These are phyloP conservation scores for Grantiella picta DNA, from an alignment of 2,113 vertebrate genomes.

Conservation along the genomic window DNA sequence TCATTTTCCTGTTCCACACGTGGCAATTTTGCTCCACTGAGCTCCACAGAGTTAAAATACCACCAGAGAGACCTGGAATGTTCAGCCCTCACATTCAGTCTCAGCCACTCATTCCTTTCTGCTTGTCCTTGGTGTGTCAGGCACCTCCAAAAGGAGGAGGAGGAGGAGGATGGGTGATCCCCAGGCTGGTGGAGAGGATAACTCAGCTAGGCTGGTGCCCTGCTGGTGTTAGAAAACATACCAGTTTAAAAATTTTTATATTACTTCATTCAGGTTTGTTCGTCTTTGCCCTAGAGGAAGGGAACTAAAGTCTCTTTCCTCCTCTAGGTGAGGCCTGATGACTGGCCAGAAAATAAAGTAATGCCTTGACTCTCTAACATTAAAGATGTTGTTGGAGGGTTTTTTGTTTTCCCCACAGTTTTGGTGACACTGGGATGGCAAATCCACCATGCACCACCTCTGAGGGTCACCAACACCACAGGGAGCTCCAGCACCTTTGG, in stretches of 20 bases:
- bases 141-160: neutral
- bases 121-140: neutral
- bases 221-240: no score
- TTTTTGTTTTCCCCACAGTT: no score
- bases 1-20: rapidly evolving
- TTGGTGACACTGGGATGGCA: neutral
- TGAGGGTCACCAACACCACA: rapidly evolving
- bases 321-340: no score
- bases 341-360: no score
- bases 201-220: neutral
- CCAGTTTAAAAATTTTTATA: no score
- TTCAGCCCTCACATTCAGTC: neutral
- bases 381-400: no score
- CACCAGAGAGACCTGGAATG: neutral
- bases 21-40: neutral
- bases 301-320: no score
- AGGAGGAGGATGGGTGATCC: neutral
- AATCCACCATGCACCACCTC: neutral
- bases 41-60: neutral
- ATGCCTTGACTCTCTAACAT: no score
- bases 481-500: rapidly evolving
- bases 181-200: neutral
- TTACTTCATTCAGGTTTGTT: no score
- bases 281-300: no score
- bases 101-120: neutral